phyloP scores from a whole-genome alignment of 2,888 invertebrate species.

The Homarus gammarus region DNA sequence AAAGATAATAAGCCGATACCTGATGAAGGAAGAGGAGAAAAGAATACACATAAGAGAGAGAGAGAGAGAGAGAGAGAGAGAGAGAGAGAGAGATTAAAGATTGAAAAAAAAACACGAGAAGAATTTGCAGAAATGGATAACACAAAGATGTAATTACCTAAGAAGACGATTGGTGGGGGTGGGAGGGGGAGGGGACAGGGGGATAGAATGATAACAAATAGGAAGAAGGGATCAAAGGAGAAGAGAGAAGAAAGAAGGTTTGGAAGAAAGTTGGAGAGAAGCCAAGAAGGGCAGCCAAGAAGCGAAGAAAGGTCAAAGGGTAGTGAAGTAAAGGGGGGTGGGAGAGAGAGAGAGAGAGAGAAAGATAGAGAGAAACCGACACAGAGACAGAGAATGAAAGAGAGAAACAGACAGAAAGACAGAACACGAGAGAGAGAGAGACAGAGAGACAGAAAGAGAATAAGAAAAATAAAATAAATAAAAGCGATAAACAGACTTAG shows the following conservation, averaged over 20 bases:
- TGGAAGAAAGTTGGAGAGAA: background rate
- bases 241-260: too few relatives aligned
- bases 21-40: too few relatives aligned
- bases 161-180: too few relatives aligned
- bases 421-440: background rate
- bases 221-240: background rate
- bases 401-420: constrained; percentile 20
- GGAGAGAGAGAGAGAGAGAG: constrained; percentile 6
- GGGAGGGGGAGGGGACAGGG: too few relatives aligned
- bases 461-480: background rate
- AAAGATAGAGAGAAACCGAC: background rate
- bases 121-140: too few relatives aligned
- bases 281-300: background rate
- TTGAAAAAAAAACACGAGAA: too few relatives aligned
- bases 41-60: too few relatives aligned
- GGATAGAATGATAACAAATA: background rate
- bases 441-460: background rate
- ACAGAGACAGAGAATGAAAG: constrained; percentile 10
- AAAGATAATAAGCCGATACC: too few relatives aligned
- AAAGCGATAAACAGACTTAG: background rate
- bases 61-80: too few relatives aligned
- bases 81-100: too few relatives aligned
- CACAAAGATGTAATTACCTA: too few relatives aligned
- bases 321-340: background rate
- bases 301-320: background rate